These are phyloP conservation scores for Riptortus pedestris DNA, from an alignment of 1,140 invertebrate species.

Conservation along the genomic window DNA sequence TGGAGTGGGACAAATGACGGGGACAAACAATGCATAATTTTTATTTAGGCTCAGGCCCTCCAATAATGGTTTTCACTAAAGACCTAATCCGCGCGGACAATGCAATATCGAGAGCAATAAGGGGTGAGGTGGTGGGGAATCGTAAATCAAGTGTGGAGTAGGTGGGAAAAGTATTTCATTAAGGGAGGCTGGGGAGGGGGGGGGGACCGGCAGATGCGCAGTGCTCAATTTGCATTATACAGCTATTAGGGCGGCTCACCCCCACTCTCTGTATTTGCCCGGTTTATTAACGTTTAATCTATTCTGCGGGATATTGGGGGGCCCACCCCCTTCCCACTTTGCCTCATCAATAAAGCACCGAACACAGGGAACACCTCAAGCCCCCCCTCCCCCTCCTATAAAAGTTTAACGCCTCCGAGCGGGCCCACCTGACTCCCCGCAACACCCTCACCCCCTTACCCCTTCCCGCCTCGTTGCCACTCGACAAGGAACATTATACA, in stretches of 20 bases:
- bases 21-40: conserved; percentile 16
- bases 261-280: conserved; percentile 14
- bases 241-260: conserved; percentile 19
- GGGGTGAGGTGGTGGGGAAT: neutral
- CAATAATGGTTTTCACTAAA: conserved; percentile 1
- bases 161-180: conserved; percentile 12
- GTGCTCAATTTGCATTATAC: conserved; percentile 22
- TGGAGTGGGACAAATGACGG: conserved; percentile 4
- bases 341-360: neutral
- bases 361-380: conserved; percentile 4
- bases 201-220: neutral
- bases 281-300: conserved; percentile 26
- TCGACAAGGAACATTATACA: too few species aligned
- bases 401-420: conserved; percentile 8
- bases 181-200: neutral
- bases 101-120: conserved; percentile 14
- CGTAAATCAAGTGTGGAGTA: conserved; percentile 20
- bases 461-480: too few species aligned
- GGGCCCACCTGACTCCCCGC: neutral
- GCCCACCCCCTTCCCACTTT: neutral
- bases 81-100: conserved; percentile 12
- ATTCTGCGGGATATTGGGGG: conserved; percentile 24
- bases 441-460: too few species aligned
- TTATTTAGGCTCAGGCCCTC: conserved; percentile 1
- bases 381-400: neutral